Base-by-base conservation (phyloP, 2,888 invertebrate genomes). In the Cepaea hortensis region DNA sequence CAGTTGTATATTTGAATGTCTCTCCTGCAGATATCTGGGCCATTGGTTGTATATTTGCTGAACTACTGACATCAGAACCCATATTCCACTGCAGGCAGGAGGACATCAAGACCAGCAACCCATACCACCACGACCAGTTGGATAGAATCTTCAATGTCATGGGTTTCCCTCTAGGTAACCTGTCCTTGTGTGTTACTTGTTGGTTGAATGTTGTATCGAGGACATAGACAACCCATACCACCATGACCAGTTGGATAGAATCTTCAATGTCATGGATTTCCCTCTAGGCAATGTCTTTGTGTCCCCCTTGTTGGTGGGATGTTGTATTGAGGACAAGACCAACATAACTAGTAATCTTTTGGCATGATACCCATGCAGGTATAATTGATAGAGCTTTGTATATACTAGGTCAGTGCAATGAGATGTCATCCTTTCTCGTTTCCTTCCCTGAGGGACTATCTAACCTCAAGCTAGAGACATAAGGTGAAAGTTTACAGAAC, bases 211-310 rank as follows among this genome's bases (percentile, higher is more conserved):
- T 35, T 35, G 35, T 35, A 35, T 35, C 35, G 99, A 99, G 95
- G 99, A 99, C 94, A 99, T 99, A 99, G 95, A 99, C 99, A 99
- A 99, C 95, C 99, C 99, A 0, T 99, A 99, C 94, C 99, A 99
- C 95, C 99, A 99, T 93, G 99, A 99, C 95, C 99, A 99, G 94
- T 95, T 99, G 85, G 99, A 99, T 95, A 95, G 99, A 94, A 99
- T 99, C 95, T 99, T 99, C 95, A 98, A 98, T 95, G 99, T 99
- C 0, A 99, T 99, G 99, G 99, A 99, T 35, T 99, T 99, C 95
- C 99, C 99, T 0, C 96, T 96, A 93, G 95, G 95, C 95, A 77
- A 77, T 35, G 35, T 35, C 35, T 35, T 35, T 35, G 35, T 35
- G 35, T 35, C 35, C 35, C 35, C 35, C 35, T 35, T 35, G 35